Evolutionary conservation across 2,888 invertebrate species (phyloP).

Genomic region (Cyclophora albipunctata): DNA sequence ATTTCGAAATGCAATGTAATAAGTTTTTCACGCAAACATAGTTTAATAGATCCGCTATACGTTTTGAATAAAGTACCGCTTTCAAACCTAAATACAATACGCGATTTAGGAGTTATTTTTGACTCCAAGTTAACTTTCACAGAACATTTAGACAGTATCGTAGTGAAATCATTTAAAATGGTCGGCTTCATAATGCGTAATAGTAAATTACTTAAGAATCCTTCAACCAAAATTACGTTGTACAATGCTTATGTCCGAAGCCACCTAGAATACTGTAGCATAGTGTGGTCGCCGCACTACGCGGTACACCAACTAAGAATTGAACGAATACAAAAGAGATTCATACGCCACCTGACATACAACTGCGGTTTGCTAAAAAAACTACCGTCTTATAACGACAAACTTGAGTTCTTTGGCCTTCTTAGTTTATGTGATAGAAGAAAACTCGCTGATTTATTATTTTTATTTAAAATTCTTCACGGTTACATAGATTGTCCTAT

Average conservation of each 20-base stretch:
- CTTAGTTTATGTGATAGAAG: too few species aligned
- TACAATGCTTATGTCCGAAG: neutral
- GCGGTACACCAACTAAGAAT: neutral
- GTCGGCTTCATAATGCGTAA: neutral
- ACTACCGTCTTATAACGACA: too few species aligned
- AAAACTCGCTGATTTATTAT: too few species aligned
- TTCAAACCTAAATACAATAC: neutral
- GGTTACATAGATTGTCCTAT: too few species aligned
- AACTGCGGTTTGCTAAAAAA: too few species aligned
- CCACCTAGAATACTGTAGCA: neutral
- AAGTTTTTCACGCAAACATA: neutral
- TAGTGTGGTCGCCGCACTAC: neutral
- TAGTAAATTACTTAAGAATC: neutral
- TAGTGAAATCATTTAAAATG: neutral
- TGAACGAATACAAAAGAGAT: neutral
- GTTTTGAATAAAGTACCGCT: neutral
- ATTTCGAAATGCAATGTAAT: neutral
- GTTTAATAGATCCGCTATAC: neutral
- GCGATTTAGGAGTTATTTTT: neutral
- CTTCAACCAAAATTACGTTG: neutral
- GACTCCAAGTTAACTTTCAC: neutral
- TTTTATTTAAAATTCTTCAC: too few species aligned
- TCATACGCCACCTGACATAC: neutral
- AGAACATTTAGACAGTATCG: neutral
- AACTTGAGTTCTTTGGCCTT: too few species aligned